phyloP scores from a whole-genome alignment of 53 echinoderm and acorn worm genomes.

The Arbacia lixula region DNA sequence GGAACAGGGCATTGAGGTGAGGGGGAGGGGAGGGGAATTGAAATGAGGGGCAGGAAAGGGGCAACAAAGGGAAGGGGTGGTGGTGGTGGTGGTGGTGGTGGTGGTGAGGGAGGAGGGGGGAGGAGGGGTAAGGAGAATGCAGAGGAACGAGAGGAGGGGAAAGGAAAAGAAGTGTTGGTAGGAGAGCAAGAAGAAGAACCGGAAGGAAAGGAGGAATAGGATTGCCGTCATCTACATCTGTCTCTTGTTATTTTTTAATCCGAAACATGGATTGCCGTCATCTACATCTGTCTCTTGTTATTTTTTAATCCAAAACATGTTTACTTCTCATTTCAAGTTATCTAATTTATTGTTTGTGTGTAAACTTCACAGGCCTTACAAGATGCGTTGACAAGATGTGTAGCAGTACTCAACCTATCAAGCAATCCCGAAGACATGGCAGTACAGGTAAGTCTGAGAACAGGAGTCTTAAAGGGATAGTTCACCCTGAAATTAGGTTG shows the following conservation, averaged over 20 bases:
- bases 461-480: too few species aligned
- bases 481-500: too few species aligned
- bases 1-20: slow-evolving; percentile 97
- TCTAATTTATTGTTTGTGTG: neutral
- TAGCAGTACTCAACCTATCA: slow-evolving; percentile 53
- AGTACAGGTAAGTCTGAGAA: slow-evolving; percentile 78
- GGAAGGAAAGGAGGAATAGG: neutral
- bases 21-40: neutral
- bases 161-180: neutral
- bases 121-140: too few species aligned
- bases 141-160: neutral
- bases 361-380: slow-evolving; percentile 77
- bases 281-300: too few species aligned
- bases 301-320: too few species aligned
- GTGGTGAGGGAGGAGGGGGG: neutral
- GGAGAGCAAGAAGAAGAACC: neutral
- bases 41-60: neutral
- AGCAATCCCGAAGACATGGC: slow-evolving; percentile 81
- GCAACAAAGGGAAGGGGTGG: neutral
- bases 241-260: too few species aligned
- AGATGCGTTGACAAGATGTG: slow-evolving; percentile 83
- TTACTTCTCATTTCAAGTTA: neutral
- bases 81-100: too few species aligned
- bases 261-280: too few species aligned
- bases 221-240: neutral